These are phyloP conservation scores for Chlorospingus flavigularis DNA, from an alignment of 2,797 vertebrate genomes.

Conservation along the genomic window DNA sequence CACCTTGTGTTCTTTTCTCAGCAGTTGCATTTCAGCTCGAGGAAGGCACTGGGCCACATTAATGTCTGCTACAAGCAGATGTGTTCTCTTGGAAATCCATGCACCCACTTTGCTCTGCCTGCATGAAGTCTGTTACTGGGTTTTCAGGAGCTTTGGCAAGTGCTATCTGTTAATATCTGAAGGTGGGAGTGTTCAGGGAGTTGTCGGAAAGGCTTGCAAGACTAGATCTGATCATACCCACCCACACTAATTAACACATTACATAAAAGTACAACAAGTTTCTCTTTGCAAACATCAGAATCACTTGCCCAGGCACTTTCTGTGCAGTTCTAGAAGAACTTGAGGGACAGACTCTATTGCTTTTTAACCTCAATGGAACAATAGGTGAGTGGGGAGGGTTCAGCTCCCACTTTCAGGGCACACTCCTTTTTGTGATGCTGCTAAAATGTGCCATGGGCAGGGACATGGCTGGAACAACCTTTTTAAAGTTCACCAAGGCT, in stretches of 20 bases:
- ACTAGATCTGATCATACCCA: conserved; percentile 48
- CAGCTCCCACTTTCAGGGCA: not conserved
- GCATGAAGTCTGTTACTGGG: not conserved
- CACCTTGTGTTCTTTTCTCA: not conserved
- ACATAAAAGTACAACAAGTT: conserved; percentile 51
- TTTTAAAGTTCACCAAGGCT: not conserved
- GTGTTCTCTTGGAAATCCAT: not conserved
- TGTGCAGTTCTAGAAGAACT: conserved; percentile 15
- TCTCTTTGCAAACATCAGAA: conserved; percentile 35
- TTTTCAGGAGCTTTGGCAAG: conserved; percentile 46
- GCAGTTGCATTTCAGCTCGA: not conserved
- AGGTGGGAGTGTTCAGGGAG: conserved; percentile 54
- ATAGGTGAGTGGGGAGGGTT: not conserved
- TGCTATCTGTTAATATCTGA: conserved; percentile 55
- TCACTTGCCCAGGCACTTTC: conserved; percentile 38
- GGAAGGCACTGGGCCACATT: not conserved
- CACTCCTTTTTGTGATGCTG: not conserved
- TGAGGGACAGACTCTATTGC: not conserved
- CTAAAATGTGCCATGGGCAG: not conserved
- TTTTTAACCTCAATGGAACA: not conserved
- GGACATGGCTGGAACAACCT: not conserved
- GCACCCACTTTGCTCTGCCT: conserved; percentile 1
- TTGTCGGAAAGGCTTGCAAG: conserved; percentile 54
- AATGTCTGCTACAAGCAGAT: not conserved
- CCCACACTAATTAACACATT: conserved; percentile 64